A percentile compares a stretch with the other conserved stretches of the same genome.
Conservation (phyloP, 1,140 invertebrate species). For the Argopecten irradians region DNA sequence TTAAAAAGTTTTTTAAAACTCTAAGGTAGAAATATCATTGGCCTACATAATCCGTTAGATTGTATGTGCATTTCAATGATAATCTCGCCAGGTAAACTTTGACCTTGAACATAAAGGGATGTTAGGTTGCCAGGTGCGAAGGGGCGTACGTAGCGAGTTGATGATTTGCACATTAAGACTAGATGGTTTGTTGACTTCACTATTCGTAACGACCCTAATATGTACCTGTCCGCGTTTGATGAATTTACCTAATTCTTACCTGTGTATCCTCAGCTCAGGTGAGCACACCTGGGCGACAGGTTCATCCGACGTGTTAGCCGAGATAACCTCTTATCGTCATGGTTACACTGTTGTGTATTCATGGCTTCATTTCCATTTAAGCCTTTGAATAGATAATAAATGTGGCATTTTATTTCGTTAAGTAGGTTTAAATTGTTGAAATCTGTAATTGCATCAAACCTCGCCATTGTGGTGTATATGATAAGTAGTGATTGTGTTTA, state of each 20-base stretch:
- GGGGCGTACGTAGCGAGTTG: background rate
- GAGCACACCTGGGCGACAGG: slow-evolving; percentile 10
- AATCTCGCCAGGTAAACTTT: background rate
- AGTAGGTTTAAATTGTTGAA: background rate
- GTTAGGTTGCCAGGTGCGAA: background rate
- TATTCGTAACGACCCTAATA: background rate
- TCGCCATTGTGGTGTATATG: too few relatives aligned
- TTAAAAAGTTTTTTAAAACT: too few relatives aligned
- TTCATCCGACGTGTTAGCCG: background rate
- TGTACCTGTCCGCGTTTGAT: background rate
- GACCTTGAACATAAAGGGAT: background rate
- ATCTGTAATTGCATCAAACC: background rate
- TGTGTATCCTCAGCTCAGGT: background rate
- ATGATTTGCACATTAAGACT: slow-evolving; percentile 7
- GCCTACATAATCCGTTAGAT: too few relatives aligned
- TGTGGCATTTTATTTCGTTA: background rate
- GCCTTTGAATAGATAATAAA: background rate
- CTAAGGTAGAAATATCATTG: too few relatives aligned
- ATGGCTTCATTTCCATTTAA: background rate
- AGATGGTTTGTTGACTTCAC: background rate
- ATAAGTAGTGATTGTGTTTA: too few relatives aligned
- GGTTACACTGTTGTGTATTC: background rate
- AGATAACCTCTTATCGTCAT: background rate
- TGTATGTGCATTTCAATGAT: background rate
- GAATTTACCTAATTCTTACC: slow-evolving; percentile 16